Percentiles rank a stretch among this genome's conserved stretches.
phyloP scores from a whole-genome alignment of 1,140 invertebrate genomes.

The Neodiprion fabricii region DNA sequence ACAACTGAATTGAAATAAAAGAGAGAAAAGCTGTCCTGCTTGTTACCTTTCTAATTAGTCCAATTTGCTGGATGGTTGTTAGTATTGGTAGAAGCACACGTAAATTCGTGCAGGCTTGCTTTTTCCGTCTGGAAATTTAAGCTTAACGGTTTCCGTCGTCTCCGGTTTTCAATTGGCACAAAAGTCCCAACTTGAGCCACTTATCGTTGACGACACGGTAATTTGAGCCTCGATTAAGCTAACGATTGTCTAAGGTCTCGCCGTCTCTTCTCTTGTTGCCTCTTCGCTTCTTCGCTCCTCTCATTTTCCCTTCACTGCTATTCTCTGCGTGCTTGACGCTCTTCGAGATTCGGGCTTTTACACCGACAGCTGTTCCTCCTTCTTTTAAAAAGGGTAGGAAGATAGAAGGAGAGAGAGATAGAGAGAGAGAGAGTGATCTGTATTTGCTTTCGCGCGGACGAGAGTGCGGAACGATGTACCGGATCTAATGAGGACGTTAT shows the following conservation, averaged over 20 bases:
- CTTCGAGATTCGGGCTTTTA: no score
- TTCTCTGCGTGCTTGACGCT: no score
- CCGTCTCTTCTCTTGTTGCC: not conserved
- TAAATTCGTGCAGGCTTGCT: not conserved
- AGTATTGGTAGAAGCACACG: no score
- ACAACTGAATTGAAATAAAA: not conserved
- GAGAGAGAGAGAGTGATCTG: no score
- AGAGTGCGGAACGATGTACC: no score
- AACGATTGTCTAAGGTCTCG: not conserved
- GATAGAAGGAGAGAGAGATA: no score
- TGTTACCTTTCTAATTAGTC: not conserved
- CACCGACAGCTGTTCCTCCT: no score
- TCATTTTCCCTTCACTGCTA: no score
- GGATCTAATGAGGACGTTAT: no score
- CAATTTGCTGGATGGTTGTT: not conserved
- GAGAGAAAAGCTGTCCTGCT: not conserved
- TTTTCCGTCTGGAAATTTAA: not conserved
- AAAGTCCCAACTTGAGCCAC: slow-evolving; percentile 4
- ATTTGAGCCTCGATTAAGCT: not conserved
- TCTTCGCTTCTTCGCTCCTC: no score
- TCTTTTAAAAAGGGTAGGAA: no score
- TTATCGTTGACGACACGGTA: not conserved
- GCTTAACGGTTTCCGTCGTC: not conserved
- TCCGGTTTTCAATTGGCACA: slow-evolving; percentile 1
- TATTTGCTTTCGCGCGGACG: no score